Percentiles rank a stretch among this genome's conserved stretches.
Conservation (phyloP, 2,797 vertebrate genomes). For the Xenops minutus region DNA sequence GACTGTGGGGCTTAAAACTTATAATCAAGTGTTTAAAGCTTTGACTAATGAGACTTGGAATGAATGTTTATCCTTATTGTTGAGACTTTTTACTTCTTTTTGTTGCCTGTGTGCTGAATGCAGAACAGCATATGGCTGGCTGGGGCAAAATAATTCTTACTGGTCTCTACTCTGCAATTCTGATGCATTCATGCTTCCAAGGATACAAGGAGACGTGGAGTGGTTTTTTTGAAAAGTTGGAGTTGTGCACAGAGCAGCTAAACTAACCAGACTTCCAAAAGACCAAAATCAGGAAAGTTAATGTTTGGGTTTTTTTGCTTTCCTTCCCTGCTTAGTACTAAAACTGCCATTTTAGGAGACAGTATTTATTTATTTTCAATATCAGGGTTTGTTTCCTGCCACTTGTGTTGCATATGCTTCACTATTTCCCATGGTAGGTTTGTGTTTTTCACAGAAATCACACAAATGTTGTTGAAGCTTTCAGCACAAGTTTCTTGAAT, state of each 20-base stretch:
- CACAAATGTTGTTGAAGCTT: neutral
- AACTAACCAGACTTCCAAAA: neutral
- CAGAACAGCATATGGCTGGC: neutral
- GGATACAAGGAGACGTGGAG: neutral
- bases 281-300: neutral
- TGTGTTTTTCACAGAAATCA: neutral
- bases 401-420: neutral
- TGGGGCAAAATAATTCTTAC: neutral
- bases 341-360: neutral
- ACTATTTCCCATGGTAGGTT: neutral
- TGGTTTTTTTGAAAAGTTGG: neutral
- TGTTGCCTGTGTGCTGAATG: neutral
- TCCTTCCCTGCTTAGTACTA: neutral
- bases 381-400: neutral
- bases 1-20: neutral
- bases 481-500: neutral
- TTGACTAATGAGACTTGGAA: neutral
- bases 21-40: neutral
- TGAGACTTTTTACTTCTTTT: neutral
- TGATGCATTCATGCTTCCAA: neutral
- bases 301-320: neutral
- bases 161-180: neutral
- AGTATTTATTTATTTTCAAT: neutral
- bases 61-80: neutral
- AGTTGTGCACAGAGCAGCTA: neutral